Conservation (phyloP, 1,140 invertebrate species). For the Zophobas morio region DNA sequence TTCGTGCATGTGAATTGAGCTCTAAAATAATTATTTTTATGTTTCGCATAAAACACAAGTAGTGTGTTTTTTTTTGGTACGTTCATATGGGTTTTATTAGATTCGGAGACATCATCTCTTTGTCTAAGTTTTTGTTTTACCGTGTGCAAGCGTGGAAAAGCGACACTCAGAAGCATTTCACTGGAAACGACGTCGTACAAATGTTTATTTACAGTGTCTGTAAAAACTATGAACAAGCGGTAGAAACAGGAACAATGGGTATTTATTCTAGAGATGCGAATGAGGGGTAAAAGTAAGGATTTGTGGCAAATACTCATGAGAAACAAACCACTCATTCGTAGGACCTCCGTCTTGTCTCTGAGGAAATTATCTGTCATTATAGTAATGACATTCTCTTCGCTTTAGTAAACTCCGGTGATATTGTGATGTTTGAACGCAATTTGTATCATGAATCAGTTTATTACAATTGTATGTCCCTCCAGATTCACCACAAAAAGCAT, state of each 20-base stretch:
- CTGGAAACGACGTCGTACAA: slow-evolving; percentile 12
- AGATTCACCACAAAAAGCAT: slow-evolving; percentile 8
- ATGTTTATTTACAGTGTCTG: not conserved
- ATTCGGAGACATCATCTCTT: slow-evolving; percentile 1
- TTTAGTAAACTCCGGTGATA: slow-evolving; percentile 28
- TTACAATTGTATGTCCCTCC: slow-evolving; percentile 4
- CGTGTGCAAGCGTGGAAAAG: not conserved
- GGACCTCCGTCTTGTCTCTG: slow-evolving; percentile 22
- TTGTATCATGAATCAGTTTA: slow-evolving; percentile 31
- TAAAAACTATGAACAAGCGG: slow-evolving; percentile 23
- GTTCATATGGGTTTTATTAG: not conserved
- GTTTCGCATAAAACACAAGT: no score
- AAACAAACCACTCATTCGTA: slow-evolving; percentile 26
- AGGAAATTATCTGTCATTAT: slow-evolving; percentile 37
- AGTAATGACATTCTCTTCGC: slow-evolving; percentile 28
- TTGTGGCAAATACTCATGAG: slow-evolving; percentile 31
- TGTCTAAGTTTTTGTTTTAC: not conserved
- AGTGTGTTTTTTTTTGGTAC: not conserved
- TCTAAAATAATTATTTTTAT: no score
- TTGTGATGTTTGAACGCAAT: slow-evolving; percentile 21
- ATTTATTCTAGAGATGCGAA: slow-evolving; percentile 17
- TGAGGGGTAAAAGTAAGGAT: slow-evolving; percentile 24
- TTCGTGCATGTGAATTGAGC: no score
- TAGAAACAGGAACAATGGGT: slow-evolving; percentile 9
- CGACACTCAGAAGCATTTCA: not conserved